Conservation (phyloP, 1,140 invertebrate species). For the Pemphigus obesinymphae region DNA sequence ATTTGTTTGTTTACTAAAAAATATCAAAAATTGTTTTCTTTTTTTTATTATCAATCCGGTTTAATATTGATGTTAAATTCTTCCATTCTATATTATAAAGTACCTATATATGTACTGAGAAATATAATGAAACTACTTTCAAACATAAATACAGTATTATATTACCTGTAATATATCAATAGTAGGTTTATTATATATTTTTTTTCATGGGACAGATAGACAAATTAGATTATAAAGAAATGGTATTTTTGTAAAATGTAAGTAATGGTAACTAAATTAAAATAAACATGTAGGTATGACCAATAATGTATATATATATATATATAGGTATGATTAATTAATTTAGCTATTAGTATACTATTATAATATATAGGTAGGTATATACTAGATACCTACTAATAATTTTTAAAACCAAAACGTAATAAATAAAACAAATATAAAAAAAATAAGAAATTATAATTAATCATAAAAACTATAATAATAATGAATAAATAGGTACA, state of each 20-base stretch:
- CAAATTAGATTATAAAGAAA: too few species aligned
- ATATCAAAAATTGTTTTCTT: background rate
- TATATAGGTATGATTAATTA: background rate
- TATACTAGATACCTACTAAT: too few species aligned
- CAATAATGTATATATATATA: too few species aligned
- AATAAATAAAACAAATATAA: background rate
- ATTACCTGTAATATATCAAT: too few species aligned
- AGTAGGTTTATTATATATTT: too few species aligned
- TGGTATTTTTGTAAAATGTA: too few species aligned
- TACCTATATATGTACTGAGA: background rate
- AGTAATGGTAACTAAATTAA: too few species aligned
- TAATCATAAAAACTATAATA: too few species aligned
- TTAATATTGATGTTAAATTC: background rate
- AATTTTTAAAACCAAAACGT: too few species aligned
- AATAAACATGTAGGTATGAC: too few species aligned
- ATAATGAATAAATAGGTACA: too few species aligned
- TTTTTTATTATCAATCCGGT: constrained; percentile 14
- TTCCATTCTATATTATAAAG: background rate
- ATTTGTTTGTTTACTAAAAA: background rate
- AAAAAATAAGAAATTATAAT: background rate
- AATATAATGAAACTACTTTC: constrained; percentile 14
- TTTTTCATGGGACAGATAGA: too few species aligned
- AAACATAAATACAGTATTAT: background rate
- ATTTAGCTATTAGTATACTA: background rate
- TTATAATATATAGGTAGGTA: background rate